These are phyloP conservation scores for Sminthurides aquaticus DNA, from an alignment of 2,888 invertebrate species.

Conservation along the genomic window DNA sequence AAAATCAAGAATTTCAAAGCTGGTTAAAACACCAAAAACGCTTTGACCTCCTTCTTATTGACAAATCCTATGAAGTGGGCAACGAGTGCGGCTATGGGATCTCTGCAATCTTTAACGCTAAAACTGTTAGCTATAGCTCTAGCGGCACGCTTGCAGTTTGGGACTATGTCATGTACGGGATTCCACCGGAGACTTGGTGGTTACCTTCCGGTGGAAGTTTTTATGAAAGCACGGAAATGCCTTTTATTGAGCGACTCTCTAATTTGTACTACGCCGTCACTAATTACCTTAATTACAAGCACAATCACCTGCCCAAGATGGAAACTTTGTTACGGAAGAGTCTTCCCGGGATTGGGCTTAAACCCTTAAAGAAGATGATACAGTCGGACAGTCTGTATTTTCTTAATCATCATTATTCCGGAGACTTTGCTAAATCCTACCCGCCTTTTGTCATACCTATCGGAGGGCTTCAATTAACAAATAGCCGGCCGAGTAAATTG, in stretches of 20 bases:
- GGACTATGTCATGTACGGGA: conserved; percentile 4
- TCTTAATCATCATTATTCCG: background rate
- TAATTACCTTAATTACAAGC: background rate
- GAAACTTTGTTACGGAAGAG: background rate
- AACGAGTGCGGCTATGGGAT: conserved; percentile 8
- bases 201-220: background rate
- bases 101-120: background rate
- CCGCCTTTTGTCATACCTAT: conserved; percentile 11
- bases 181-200: conserved; percentile 5
- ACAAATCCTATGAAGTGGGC: background rate
- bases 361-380: background rate
- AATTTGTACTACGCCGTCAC: background rate
- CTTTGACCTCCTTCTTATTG: conserved; percentile 8
- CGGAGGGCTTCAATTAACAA: conserved; percentile 7
- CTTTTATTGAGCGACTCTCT: background rate
- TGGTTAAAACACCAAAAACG: background rate
- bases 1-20: background rate
- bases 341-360: background rate
- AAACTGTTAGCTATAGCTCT: conserved; percentile 5
- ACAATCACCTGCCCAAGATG: background rate
- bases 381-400: background rate
- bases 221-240: background rate
- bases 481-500: background rate
- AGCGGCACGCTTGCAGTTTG: background rate
- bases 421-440: background rate